Conservation (phyloP, 2,797 vertebrate species). For the Acrocephalus scirpaceus region DNA sequence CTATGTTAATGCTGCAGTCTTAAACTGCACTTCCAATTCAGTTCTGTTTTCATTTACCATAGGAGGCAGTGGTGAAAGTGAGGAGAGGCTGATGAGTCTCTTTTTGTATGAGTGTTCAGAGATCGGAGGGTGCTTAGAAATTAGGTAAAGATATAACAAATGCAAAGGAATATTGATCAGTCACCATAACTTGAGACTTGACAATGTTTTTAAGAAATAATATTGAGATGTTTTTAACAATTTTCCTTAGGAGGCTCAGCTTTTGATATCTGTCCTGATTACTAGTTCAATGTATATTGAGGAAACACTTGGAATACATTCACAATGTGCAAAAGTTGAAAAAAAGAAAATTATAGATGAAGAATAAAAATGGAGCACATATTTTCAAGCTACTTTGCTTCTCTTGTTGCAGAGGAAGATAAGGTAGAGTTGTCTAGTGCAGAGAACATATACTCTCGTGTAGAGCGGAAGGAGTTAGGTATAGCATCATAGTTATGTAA, state of each 20-base stretch:
- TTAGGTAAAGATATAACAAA: background rate
- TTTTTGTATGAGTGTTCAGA: background rate
- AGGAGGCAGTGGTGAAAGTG: background rate
- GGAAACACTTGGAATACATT: background rate
- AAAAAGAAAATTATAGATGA: background rate
- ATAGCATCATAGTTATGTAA: background rate
- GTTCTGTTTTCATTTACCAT: background rate
- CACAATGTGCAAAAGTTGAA: background rate
- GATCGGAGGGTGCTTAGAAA: background rate
- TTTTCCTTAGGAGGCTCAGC: background rate
- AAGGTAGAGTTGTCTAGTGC: conserved; percentile 6
- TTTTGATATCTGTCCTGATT: background rate
- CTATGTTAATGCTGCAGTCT: background rate
- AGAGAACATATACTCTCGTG: background rate
- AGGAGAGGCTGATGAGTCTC: background rate
- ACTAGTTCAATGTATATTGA: background rate
- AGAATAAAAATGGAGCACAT: background rate
- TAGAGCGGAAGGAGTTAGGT: conserved; percentile 7
- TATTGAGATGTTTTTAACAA: background rate
- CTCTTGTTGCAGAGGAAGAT: conserved; percentile 5
- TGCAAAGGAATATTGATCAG: background rate
- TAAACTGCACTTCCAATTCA: background rate
- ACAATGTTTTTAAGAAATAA: background rate
- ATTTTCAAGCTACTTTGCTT: conserved; percentile 10
- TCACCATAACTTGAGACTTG: background rate